A percentile compares a stretch with the other conserved stretches of the same genome.
phyloP scores from a whole-genome alignment of 2,113 vertebrate genomes.

The Perognathus longimembris region DNA sequence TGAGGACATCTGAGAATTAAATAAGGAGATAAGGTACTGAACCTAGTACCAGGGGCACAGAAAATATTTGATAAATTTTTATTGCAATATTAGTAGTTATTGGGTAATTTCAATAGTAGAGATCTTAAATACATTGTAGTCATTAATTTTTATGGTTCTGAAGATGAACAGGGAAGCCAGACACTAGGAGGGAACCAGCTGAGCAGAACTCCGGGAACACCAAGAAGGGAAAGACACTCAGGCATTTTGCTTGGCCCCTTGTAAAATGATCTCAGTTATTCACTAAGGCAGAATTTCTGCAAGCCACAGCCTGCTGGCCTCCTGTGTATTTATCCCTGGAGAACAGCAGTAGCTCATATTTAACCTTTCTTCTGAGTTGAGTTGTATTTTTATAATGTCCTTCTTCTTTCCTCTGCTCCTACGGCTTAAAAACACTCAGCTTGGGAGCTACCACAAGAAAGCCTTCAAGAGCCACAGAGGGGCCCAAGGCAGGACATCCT shows the following conservation, averaged over 20 bases:
- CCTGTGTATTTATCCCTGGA: not conserved
- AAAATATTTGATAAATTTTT: not conserved
- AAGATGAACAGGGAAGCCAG: not conserved
- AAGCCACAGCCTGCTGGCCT: constrained; percentile 41
- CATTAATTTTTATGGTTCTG: not conserved
- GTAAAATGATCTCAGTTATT: constrained; percentile 40
- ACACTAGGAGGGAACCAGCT: not conserved
- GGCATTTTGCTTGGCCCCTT: not conserved
- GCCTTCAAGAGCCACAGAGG: not conserved
- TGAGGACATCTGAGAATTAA: not conserved
- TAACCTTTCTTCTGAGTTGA: not conserved
- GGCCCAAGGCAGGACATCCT: not conserved
- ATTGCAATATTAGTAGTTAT: not conserved
- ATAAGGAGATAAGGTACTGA: not conserved
- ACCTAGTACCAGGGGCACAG: not conserved
- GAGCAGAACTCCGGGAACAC: not conserved
- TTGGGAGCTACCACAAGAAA: not conserved
- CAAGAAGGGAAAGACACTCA: not conserved
- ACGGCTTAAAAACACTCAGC: not conserved
- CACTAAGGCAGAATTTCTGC: constrained; percentile 26
- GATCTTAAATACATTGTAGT: not conserved
- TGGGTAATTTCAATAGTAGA: not conserved
- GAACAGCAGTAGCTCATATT: constrained; percentile 15
- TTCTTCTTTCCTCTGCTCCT: not conserved
- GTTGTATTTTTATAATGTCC: not conserved